Percentiles rank a stretch among this genome's conserved stretches.
Evolutionary conservation across 2,113 vertebrate genomes (phyloP).

Genomic region (Lepus europaeus): DNA sequence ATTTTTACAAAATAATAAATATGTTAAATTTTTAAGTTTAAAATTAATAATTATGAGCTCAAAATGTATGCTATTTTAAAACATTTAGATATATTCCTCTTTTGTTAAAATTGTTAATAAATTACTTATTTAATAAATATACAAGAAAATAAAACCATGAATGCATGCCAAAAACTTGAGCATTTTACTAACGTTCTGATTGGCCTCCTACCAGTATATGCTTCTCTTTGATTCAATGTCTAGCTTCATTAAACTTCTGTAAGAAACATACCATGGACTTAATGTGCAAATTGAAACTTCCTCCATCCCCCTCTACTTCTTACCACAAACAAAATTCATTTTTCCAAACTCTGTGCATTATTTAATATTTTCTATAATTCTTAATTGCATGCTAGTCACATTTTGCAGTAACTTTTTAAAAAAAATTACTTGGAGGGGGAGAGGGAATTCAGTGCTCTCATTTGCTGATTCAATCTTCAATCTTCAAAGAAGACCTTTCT

Average conservation of each 20-base stretch:
- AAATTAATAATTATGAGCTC: slow-evolving; percentile 24
- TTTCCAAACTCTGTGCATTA: neutral
- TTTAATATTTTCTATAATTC: neutral
- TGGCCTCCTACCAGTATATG: too few relatives aligned
- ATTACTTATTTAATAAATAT: neutral
- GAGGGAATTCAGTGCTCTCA: too few relatives aligned
- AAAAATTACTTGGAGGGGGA: too few relatives aligned
- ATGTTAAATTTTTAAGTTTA: slow-evolving; percentile 51
- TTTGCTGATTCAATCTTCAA: too few relatives aligned
- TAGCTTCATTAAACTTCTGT: neutral
- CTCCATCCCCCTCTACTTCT: neutral
- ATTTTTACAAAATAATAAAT: slow-evolving; percentile 49
- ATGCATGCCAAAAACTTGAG: neutral
- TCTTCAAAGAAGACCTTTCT: too few relatives aligned
- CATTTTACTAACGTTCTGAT: neutral
- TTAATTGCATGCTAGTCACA: neutral
- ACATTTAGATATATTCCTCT: neutral
- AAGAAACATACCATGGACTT: slow-evolving; percentile 33
- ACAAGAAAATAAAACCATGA: slow-evolving; percentile 8
- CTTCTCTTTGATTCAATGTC: neutral
- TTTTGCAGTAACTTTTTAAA: neutral
- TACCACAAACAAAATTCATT: slow-evolving; percentile 27
- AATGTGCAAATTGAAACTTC: neutral
- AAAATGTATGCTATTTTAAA: neutral
- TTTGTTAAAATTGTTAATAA: slow-evolving; percentile 28